Conservation (phyloP, 2,113 vertebrate species). For the Grus americana region DNA sequence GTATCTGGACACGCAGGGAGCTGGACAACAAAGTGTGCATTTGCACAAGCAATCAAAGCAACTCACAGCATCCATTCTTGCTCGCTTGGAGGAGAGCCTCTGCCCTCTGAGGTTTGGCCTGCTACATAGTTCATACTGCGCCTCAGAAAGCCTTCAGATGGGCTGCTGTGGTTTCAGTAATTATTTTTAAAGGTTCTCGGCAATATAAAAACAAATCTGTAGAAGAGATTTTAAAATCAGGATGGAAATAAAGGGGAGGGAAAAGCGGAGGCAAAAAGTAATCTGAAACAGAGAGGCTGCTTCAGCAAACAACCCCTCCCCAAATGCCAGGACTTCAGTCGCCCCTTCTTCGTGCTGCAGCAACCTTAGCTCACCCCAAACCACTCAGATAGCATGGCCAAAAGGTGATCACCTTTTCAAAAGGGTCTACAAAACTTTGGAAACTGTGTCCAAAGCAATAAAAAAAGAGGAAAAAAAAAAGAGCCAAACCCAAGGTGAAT, state of each 20-base stretch:
- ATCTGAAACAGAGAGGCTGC: background rate
- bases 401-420: background rate
- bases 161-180: constrained; percentile 38
- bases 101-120: constrained; percentile 32
- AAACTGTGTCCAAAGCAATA: background rate
- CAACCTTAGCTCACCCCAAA: background rate
- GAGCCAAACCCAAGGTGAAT: background rate
- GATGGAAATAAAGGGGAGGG: background rate
- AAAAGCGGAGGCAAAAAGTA: background rate
- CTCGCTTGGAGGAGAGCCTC: background rate
- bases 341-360: background rate
- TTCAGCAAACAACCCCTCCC: background rate
- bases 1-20: background rate
- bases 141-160: constrained; percentile 12
- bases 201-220: background rate
- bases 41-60: background rate
- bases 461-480: background rate
- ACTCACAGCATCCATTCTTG: background rate
- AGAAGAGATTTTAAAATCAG: background rate
- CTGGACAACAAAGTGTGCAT: background rate
- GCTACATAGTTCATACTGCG: background rate
- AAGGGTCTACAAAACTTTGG: background rate
- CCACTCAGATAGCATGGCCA: background rate
- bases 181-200: constrained; percentile 7
- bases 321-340: background rate